phyloP scores from a whole-genome alignment of 1,140 invertebrate genomes.

The Delia radicum region DNA sequence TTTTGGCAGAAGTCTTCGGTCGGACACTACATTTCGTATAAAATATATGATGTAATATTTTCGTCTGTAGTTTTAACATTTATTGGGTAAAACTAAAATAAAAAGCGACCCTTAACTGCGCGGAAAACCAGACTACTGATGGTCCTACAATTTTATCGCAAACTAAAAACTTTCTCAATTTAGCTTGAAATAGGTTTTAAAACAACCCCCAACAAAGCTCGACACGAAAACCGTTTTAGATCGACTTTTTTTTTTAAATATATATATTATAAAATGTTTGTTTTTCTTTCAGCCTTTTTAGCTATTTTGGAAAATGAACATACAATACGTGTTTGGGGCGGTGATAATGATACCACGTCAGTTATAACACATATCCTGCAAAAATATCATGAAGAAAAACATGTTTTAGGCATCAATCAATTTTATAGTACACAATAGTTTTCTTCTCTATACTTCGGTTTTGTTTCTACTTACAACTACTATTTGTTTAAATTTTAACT shows the following conservation, averaged over 20 bases:
- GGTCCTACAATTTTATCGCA: no score
- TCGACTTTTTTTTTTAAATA: neutral
- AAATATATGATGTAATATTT: no score
- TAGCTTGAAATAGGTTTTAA: no score
- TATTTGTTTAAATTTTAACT: neutral
- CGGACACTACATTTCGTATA: no score
- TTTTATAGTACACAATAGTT: constrained; percentile 47
- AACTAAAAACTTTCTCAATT: no score
- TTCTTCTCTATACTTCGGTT: neutral
- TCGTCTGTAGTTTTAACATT: no score
- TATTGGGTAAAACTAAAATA: no score
- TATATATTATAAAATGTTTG: neutral
- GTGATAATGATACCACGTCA: constrained; percentile 52
- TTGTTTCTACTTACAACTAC: neutral
- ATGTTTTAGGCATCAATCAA: constrained; percentile 54
- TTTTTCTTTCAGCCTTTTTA: constrained; percentile 41
- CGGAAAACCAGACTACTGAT: no score
- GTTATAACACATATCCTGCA: constrained; percentile 55
- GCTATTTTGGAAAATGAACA: constrained; percentile 54
- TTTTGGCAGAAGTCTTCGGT: no score
- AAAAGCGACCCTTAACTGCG: no score
- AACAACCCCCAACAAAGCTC: neutral
- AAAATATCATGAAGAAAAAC: constrained; percentile 56
- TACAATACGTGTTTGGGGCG: constrained; percentile 52
- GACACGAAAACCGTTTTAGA: neutral